Evolutionary conservation across 2,113 vertebrate species (phyloP).

Genomic region (Burhinus bistriatus): DNA sequence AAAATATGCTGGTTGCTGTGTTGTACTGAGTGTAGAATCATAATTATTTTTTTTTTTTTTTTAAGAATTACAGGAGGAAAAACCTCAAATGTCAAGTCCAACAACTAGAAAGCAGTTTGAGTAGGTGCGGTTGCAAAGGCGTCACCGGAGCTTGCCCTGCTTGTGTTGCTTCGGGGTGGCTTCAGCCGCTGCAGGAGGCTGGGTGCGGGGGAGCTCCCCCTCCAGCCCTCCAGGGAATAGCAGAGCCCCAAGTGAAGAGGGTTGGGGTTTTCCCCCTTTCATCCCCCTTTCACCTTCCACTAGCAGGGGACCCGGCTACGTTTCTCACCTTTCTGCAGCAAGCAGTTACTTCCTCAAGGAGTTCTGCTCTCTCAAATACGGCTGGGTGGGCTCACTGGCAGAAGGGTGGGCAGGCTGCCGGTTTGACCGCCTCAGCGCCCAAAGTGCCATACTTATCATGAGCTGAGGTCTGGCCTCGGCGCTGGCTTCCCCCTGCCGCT

Average conservation of each 20-base stretch:
- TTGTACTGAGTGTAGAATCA: not conserved
- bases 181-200: rapidly evolving
- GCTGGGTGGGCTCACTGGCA: not conserved
- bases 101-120: not conserved
- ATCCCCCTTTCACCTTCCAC: not conserved
- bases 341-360: not conserved
- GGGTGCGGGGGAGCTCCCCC: not conserved
- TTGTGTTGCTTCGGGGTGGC: not conserved
- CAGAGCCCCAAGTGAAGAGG: not conserved
- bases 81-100: not conserved
- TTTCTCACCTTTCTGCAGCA: not conserved
- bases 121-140: not conserved
- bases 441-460: not conserved
- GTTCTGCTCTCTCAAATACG: not conserved
- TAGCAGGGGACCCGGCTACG: rapidly evolving
- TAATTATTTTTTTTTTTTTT: not conserved
- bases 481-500: rapidly evolving
- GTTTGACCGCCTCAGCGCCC: rapidly evolving
- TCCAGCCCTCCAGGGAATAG: not conserved
- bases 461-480: rapidly evolving
- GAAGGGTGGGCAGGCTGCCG: not conserved
- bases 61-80: not conserved
- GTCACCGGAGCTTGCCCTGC: rapidly evolving
- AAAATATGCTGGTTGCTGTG: not conserved
- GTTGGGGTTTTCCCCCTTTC: not conserved